Conservation (phyloP, 2,797 vertebrate species). For the Orestias chungarensis region DNA sequence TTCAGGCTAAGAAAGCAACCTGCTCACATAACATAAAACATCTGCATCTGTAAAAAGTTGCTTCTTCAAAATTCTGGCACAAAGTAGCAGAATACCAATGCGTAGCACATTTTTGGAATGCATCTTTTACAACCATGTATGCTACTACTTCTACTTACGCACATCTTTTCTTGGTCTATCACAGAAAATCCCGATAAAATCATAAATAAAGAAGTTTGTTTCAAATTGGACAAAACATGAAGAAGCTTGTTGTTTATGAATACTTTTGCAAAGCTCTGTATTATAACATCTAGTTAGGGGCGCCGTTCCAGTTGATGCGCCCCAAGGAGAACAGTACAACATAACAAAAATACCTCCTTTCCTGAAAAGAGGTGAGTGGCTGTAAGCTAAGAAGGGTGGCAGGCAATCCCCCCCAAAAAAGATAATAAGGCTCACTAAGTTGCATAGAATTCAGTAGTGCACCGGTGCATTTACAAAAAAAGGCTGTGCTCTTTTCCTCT, state of each 20-base stretch:
- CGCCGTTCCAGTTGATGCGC: constrained; percentile 55
- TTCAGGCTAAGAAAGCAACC: not conserved
- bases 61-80: not conserved
- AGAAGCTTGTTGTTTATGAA: not conserved
- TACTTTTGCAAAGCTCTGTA: not conserved
- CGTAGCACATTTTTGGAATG: not conserved
- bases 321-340: constrained; percentile 34
- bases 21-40: not conserved
- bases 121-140: not conserved
- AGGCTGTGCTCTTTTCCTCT: constrained; percentile 75
- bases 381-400: constrained; percentile 50
- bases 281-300: constrained; percentile 15
- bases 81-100: not conserved
- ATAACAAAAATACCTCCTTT: constrained; percentile 69
- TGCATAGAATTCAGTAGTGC: constrained; percentile 93
- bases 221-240: not conserved
- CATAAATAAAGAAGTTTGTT: not conserved
- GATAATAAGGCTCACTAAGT: constrained; percentile 87
- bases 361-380: constrained; percentile 67
- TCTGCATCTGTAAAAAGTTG: not conserved
- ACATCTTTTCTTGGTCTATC: not conserved
- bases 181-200: not conserved
- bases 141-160: not conserved
- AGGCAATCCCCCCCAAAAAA: constrained; percentile 74
- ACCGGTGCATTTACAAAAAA: constrained; percentile 63